These are phyloP conservation scores for Cyanistes caeruleus DNA, from an alignment of 2,113 vertebrate genomes.

Conservation along the genomic window DNA sequence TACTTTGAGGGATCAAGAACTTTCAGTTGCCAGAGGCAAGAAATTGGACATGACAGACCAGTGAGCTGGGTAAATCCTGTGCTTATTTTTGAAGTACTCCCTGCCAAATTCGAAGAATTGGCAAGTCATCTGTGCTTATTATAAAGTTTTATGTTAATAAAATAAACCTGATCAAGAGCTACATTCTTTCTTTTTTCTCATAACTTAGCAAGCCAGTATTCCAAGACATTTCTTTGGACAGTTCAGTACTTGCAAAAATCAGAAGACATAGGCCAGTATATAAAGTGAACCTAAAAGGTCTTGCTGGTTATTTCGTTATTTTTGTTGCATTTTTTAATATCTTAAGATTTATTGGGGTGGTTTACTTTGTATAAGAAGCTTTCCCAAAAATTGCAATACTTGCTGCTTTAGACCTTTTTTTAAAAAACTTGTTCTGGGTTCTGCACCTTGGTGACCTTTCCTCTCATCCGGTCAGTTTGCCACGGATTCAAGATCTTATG, in stretches of 20 bases:
- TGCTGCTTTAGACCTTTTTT: background rate
- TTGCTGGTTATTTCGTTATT: background rate
- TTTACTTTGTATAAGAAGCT: background rate
- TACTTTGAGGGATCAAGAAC: background rate
- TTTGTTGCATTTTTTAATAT: background rate
- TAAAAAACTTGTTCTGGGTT: background rate
- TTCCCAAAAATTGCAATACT: background rate
- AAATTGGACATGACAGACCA: background rate
- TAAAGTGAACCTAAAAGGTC: background rate
- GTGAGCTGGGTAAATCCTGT: background rate
- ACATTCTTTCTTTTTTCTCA: background rate
- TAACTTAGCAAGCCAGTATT: background rate
- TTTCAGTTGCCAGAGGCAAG: background rate
- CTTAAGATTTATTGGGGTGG: accelerated
- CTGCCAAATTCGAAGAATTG: background rate
- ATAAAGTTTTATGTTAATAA: background rate
- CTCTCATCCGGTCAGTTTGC: background rate
- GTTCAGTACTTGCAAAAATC: background rate
- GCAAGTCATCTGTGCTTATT: background rate
- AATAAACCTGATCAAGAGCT: background rate
- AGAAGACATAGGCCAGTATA: background rate
- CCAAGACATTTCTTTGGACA: background rate
- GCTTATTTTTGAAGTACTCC: background rate
- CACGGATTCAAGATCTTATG: background rate
- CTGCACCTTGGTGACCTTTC: background rate